Evolutionary conservation across 2,797 vertebrate genomes (phyloP), one percentile per base, ranked within the genome.

Genomic region (Platyrinchus mystaceus): DNA sequence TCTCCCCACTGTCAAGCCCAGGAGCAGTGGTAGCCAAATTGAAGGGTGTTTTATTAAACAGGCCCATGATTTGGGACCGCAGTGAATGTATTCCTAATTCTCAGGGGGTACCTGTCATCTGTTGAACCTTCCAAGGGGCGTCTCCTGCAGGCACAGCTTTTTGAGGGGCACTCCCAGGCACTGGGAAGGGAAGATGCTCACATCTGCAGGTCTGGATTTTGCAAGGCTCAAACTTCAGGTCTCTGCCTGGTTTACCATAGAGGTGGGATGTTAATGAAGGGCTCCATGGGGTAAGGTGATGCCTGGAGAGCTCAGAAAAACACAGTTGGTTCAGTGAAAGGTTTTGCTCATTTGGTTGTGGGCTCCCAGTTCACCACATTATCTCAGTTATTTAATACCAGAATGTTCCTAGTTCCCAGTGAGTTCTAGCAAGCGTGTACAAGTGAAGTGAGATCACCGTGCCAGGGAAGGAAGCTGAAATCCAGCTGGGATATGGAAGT

Each of bases 391-490:
- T 59, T 88, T 44, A 28, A 6, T 18, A 20, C 26, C 2, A 6
- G 7, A 37, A 12, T 3, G 0, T 10, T 28, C 34, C 55, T 28
- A 2, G 39, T 15, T 36, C 39, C 71, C 50, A 4, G 0, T 0
- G 8, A 70, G n/a, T 5, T 27, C n/a, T 6, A 47, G 30, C 27
- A 24, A 5, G 6, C 0, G 0, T 0, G 8, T 12, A 37, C 16
- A 9, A 34, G 46, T 0, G 0, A 22, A 14, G 21, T 0, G 21
- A 69, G 30, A 55, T 53, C 39, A 1, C 15, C 0, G 1, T 10
- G 83, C 12, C 5, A 18, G n/a, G 13, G 27, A 9, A 34, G 43
- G 17, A 16, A 28, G 12, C 75, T 28, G 73, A 39, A 69, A 49
- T 14, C 21, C 64, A 43, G 21, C 28, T 8, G 47, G 22, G 36